A percentile compares a stretch with the other conserved stretches of the same genome.
These are phyloP conservation scores for Synchiropus splendidus DNA, from an alignment of 2,113 vertebrate species.

Conservation along the genomic window DNA sequence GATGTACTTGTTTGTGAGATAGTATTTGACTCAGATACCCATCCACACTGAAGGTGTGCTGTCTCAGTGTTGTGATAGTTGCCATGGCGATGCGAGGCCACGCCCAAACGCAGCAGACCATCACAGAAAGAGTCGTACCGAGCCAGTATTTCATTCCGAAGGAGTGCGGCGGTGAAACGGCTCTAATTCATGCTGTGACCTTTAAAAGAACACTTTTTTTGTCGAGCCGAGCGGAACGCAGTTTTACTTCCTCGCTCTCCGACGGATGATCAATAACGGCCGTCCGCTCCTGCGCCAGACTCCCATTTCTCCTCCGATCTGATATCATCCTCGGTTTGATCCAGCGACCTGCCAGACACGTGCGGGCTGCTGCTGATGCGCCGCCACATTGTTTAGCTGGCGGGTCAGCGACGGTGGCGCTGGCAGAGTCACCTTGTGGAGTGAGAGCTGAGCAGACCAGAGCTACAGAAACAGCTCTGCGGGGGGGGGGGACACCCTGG, in stretches of 20 bases:
- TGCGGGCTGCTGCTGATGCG: constrained; percentile 54
- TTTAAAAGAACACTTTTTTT: constrained; percentile 71
- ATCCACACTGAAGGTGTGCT: too few relatives aligned
- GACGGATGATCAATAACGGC: constrained; percentile 66
- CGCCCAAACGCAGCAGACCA: constrained; percentile 45
- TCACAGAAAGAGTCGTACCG: constrained; percentile 35
- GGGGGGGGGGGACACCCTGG: too few relatives aligned
- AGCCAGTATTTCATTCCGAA: too few relatives aligned
- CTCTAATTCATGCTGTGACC: constrained; percentile 62
- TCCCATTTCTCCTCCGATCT: constrained; percentile 16
- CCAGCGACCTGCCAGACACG: constrained; percentile 50
- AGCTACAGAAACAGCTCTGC: constrained; percentile 12
- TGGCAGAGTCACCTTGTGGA: constrained; percentile 61
- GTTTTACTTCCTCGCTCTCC: constrained; percentile 45
- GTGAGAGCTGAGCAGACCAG: constrained; percentile 39
- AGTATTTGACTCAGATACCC: too few relatives aligned
- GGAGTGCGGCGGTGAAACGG: constrained; percentile 48
- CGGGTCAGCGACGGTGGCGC: constrained; percentile 47
- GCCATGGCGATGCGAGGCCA: constrained; percentile 37
- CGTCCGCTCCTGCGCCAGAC: constrained; percentile 37
- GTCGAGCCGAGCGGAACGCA: constrained; percentile 59
- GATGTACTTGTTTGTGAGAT: too few relatives aligned
- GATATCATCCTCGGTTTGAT: constrained; percentile 60
- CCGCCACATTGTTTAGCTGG: constrained; percentile 41
- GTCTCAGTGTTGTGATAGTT: constrained; percentile 43